Conservation (phyloP, 30 jellyfish, hydroid and myxozoan genomes). For the Cassiopea xamachana region DNA sequence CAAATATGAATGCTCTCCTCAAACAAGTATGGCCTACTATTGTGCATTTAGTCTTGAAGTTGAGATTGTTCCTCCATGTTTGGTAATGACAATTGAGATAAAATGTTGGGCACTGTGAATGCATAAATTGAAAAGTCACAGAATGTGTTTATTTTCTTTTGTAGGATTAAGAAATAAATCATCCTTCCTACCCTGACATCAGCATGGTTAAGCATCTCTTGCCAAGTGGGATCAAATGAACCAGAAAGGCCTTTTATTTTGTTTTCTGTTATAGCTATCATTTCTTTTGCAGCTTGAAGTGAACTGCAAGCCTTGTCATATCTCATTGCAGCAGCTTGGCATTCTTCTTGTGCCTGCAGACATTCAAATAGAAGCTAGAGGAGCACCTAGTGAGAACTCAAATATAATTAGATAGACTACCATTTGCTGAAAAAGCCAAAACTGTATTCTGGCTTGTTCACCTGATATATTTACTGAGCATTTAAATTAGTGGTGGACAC, state of each 20-base stretch:
- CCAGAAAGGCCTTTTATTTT: conserved; percentile 79
- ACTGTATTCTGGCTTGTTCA: no score
- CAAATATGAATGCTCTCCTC: no score
- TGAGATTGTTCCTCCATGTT: no score
- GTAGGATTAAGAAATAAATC: no score
- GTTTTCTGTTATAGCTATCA: conserved; percentile 89
- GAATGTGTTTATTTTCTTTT: no score
- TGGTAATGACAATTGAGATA: no score
- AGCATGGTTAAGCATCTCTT: conserved; percentile 98
- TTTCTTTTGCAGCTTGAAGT: conserved; percentile 89
- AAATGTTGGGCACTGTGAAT: no score
- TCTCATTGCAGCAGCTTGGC: conserved; percentile 91
- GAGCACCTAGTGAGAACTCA: background rate
- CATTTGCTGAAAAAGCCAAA: background rate
- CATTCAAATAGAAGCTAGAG: background rate
- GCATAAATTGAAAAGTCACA: no score
- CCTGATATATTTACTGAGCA: no score
- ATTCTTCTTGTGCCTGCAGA: conserved; percentile 89
- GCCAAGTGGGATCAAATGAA: conserved; percentile 98
- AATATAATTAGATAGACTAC: background rate
- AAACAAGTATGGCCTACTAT: no score
- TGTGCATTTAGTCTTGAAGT: no score
- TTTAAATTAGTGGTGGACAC: no score
- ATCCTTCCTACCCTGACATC: conserved; percentile 78
- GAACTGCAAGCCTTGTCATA: conserved; percentile 89